Evolutionary conservation across 2,888 invertebrate genomes (phyloP), one percentile per base, ranked within the genome.

Genomic region (Chloromyia formosa): DNA sequence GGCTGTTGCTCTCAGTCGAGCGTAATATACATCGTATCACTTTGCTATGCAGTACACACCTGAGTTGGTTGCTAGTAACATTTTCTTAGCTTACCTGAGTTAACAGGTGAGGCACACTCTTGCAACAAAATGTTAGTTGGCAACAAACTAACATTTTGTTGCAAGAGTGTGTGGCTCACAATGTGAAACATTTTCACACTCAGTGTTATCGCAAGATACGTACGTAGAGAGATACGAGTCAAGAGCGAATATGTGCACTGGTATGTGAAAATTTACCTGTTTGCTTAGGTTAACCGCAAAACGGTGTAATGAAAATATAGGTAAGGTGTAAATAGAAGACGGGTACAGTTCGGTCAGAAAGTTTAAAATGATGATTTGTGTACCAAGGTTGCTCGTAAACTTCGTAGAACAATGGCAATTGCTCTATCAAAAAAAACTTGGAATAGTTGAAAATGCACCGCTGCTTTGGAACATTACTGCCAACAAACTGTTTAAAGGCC

Each of bases 41-140:
- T 35, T 2, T 35, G 7, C 27, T 7, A 4, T 35, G 27, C 27
- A 35, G 27, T 45, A 58, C 27, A 42, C 58, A 71, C 58, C 71
- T 71, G 66, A 45, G 66, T 16, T 14, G 7, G 23, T 23, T 56
- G 71, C 58, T 58, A 58, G 71, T 56, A 71, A 71, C 71, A 66
- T 71, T 71, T 56, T 58, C 16, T 58, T 58, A 9, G 66, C 3
- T 62, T 35, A 2, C 62, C 16, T 49, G 27, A 4, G 27, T n/a
- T 42, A 12, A 42, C 5, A 12, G 12, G 42, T 12, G 42, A 9
- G 12, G 7, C 12, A 12, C 42, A 12, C 14, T 49, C 49, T 49
- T 5, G 49, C 49, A 49, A 49, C 27, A 35, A 35, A 35, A 35
- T 35, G 27, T 7, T 49, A 49, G 49, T 49, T n/a, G n/a, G 49